Conservation (phyloP, 2,113 vertebrate species). For the Lamprotornis superbus region DNA sequence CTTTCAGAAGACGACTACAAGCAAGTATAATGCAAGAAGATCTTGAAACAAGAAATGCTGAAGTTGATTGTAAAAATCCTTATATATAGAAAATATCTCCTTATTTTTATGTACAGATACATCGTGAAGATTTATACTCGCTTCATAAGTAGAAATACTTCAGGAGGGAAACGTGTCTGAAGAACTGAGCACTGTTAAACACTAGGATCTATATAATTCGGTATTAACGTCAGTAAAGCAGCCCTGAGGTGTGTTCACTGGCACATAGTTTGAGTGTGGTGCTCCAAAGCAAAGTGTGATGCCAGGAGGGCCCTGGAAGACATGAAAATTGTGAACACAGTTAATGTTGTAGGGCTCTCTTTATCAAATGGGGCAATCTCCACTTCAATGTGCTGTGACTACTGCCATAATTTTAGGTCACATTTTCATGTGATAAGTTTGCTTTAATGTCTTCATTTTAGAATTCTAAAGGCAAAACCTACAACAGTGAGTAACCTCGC, state of each 20-base stretch:
- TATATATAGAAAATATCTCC: neutral
- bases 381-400: fast-evolving
- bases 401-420: neutral
- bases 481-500: neutral
- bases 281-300: neutral
- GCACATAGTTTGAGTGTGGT: neutral
- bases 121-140: neutral
- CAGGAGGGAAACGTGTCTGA: neutral
- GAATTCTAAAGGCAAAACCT: neutral
- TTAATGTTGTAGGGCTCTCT: neutral
- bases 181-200: neutral
- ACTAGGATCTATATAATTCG: too few species aligned
- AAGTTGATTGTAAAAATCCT: neutral
- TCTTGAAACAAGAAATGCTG: neutral
- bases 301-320: neutral
- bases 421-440: neutral
- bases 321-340: neutral
- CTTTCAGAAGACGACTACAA: neutral
- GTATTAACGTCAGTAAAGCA: neutral
- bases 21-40: neutral
- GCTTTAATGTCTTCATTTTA: neutral
- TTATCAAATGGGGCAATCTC: neutral
- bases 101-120: neutral
- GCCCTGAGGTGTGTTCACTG: neutral
- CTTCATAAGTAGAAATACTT: neutral